Percentiles rank a stretch among this genome's conserved stretches.
Evolutionary conservation across 2,797 vertebrate genomes (phyloP).

Genomic region (Arnoldichthys spilopterus): DNA sequence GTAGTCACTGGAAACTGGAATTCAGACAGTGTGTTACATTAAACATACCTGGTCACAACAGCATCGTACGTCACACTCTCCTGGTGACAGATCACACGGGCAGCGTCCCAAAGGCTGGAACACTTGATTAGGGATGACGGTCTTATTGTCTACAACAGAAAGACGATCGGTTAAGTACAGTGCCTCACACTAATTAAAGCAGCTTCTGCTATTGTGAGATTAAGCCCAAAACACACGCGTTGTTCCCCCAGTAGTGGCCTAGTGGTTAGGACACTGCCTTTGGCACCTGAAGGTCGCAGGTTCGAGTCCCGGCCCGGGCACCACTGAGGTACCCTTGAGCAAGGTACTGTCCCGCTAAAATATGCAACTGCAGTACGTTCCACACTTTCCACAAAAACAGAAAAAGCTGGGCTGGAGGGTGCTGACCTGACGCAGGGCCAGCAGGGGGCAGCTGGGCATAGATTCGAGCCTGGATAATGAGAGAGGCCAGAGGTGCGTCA

Average conservation of each 20-base stretch:
- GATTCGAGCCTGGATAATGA: slow-evolving; percentile 88
- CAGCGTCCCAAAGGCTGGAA: slow-evolving; percentile 90
- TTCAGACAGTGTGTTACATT: not conserved
- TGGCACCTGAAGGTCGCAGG: no score
- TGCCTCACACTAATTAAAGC: not conserved
- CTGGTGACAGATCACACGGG: slow-evolving; percentile 87
- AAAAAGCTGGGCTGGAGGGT: not conserved
- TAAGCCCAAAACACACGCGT: no score
- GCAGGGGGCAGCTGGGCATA: slow-evolving; percentile 75
- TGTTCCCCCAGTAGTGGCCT: no score
- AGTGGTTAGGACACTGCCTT: no score
- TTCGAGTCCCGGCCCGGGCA: no score
- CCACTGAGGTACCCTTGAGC: no score
- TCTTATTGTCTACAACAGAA: slow-evolving; percentile 80
- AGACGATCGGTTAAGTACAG: not conserved
- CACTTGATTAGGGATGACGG: slow-evolving; percentile 86
- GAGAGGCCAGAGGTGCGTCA: slow-evolving; percentile 67
- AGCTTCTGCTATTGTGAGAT: no score
- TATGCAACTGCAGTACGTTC: no score
- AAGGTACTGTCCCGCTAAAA: no score
- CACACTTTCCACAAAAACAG: no score
- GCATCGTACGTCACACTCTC: slow-evolving; percentile 86
- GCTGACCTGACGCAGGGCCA: slow-evolving; percentile 78
- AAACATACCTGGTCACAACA: slow-evolving; percentile 90
- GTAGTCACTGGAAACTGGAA: not conserved